Percentiles rank a stretch among this genome's conserved stretches.
Conservation (phyloP, 2,797 vertebrate species). For the Neosilurus mollespiculum region DNA sequence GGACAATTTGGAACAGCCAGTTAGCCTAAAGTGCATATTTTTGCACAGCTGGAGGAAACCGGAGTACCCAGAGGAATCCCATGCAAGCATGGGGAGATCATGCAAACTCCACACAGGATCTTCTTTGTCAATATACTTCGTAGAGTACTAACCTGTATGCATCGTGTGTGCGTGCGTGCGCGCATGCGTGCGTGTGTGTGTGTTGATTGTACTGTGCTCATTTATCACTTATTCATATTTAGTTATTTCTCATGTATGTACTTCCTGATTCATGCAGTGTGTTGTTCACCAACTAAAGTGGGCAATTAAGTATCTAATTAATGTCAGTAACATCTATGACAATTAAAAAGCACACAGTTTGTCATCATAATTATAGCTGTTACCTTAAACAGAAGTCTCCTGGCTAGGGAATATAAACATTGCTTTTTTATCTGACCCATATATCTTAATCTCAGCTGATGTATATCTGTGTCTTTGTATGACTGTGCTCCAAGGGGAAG, state of each 20-base stretch:
- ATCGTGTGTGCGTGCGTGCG: no score
- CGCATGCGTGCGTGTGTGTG: no score
- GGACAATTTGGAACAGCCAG: no score
- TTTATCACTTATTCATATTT: neutral
- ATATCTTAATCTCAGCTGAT: neutral
- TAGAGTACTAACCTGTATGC: neutral
- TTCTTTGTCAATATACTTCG: neutral
- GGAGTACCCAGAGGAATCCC: no score
- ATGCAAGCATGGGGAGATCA: no score
- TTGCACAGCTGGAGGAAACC: no score
- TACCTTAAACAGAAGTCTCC: neutral
- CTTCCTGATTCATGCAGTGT: neutral
- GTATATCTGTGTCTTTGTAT: neutral
- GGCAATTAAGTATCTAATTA: neutral
- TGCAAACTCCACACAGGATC: no score
- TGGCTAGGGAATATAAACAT: neutral
- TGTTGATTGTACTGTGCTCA: neutral
- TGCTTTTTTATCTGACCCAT: constrained; percentile 1
- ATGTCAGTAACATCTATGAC: neutral
- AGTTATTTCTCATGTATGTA: neutral
- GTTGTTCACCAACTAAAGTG: neutral
- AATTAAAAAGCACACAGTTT: neutral
- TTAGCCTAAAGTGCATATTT: no score
- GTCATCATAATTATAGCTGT: neutral
- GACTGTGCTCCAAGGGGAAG: neutral